Base-by-base conservation (phyloP, 2,888 invertebrate species). In the Aleiodes alternator region DNA sequence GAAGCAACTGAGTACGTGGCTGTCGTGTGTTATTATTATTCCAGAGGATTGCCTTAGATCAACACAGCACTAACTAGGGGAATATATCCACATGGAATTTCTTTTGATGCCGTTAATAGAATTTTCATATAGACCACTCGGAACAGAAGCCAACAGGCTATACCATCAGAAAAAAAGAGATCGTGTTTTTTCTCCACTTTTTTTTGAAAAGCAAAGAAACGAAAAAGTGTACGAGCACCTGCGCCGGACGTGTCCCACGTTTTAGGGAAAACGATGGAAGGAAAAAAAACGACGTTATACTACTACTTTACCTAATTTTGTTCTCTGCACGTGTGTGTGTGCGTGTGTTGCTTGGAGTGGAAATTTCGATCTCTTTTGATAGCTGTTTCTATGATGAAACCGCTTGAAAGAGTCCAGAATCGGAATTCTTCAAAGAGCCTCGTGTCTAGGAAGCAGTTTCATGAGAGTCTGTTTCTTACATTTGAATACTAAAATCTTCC, bases 21-120 rank as follows among this genome's bases (percentile, higher is more conserved):
- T 77, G 79, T 79, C 79, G 76, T 76, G 70, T 61, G 75, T 79
- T 79, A 79, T 80, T 81, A 80, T 81, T 81, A 81, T 81, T 80
- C 61, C 78, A 75, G 71, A 71, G 76, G 74, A 76, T 64, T 43
- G 73, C 80, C 79, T 81, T 80, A 74, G 77, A 81, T 81, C 80
- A 81, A 81, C 80, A 80, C 77, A 76, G 75, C 68, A 64, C 80
- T 80, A 81, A 82, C 80, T 80, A 82, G 80, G 79, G 80, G 80
- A 79, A 78, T 81, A 80, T 79, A 78, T 75, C 78, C 73, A 77
- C 76, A 77, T 76, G 80, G 81, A 81, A 81, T 82, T 82, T 80
- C 82, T 81, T 82, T 82, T 82, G 81, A 82, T 81, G 80, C 74
- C 81, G 80, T 77, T 79, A 80, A 81, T 81, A 82, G 81, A 81